Evolutionary conservation across 2,888 invertebrate genomes (phyloP).

Genomic region (Cenopis cana): DNA sequence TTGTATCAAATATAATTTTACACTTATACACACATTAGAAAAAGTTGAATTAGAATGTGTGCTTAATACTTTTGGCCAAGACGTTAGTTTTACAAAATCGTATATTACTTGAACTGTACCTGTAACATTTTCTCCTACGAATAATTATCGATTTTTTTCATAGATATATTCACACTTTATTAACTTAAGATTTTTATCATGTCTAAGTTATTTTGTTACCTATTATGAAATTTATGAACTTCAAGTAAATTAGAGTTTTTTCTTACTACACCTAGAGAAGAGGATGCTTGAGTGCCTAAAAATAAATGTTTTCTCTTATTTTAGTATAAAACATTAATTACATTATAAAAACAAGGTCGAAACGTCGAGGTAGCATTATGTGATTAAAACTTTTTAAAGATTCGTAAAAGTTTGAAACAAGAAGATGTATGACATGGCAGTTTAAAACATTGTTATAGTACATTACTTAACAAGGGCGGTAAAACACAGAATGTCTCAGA

Average conservation of each 20-base stretch:
- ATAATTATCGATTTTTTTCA: no score
- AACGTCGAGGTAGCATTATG: constrained; percentile 4
- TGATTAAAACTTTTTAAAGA: background rate
- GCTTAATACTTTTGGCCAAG: background rate
- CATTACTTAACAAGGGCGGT: no score
- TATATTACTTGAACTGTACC: background rate
- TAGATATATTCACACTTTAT: background rate
- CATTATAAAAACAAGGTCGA: background rate
- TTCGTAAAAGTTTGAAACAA: background rate
- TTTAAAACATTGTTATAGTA: background rate
- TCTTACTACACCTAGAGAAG: constrained; percentile 5
- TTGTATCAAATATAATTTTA: no score
- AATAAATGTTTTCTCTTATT: background rate
- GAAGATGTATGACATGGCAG: background rate
- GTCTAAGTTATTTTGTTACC: background rate
- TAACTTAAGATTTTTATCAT: constrained; percentile 2
- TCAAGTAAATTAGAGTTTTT: constrained; percentile 1
- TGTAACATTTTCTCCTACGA: no score
- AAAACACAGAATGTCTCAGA: no score
- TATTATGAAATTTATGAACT: background rate
- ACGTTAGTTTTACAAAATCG: background rate
- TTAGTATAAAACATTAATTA: background rate
- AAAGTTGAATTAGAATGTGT: background rate
- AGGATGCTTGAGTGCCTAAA: constrained; percentile 37
- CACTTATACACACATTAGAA: background rate